Evolutionary conservation across 2,797 vertebrate species (phyloP), one percentile per base, ranked within the genome.

Genomic region (Salmo trutta): DNA sequence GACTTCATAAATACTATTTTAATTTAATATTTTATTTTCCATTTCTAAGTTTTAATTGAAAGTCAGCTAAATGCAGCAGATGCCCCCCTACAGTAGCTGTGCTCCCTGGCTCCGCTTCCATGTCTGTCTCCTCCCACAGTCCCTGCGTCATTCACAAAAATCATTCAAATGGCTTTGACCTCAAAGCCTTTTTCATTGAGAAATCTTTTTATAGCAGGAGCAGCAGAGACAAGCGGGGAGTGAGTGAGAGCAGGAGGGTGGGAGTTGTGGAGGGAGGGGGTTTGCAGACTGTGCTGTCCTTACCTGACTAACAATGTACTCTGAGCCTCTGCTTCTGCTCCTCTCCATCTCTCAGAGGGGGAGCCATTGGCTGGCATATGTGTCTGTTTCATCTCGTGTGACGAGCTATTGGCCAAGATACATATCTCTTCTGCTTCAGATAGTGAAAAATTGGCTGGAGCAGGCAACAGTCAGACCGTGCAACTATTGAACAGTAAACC

Each of bases 81-180:
- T 87, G 84, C 92, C 80, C 88, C 91, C 91, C 92, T 82, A 89
- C 88, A 80, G 85, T 78, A 71, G 17, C 56, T 73, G 86, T 78
- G 47, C 70, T 21, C 24, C 29, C 71, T 24, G 0, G 71, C 89
- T 90, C 85, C 87, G 84, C 87, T 91, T 91, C 88, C 93, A 93
- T 94, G 86, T 90, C 92, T 86, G 86, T 89, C 89, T 93, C 91
- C 91, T 94, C 89, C 89, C 71, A 56, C 91, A 87, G 91, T 77
- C 80, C 80, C 91, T 93, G 91, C 83, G 77, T 95, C 94, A 95
- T 94, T 96, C 93, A 95, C 88, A 94, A 94, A 95, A 94, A 93
- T 89, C 88, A 96, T 95, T 96, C 91, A 94, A 94, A 95, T 93
- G 90, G 91, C 89, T 94, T 92, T 90, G 88, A 90, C 91, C 91